Base-by-base conservation (phyloP, 2,888 invertebrate genomes). In the Diabrotica balteata region DNA sequence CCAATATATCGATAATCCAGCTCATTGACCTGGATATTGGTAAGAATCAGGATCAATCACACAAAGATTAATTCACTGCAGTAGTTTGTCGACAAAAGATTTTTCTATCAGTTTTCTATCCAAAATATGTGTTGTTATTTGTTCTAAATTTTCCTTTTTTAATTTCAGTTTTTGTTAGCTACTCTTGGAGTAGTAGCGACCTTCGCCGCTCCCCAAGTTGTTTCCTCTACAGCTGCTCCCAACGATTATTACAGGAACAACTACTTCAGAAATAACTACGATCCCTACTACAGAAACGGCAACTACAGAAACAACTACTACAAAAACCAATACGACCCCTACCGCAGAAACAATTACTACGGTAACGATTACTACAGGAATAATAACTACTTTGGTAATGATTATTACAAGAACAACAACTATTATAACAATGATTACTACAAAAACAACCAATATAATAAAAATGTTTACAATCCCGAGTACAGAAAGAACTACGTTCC, bases 121-220 rank as follows among this genome's bases (percentile, higher is more conserved):
- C n/a, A n/a, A 17, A 17, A 1, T 2, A 17, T 17, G 17, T 17
- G 17, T 17, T 17, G 17, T 17, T 17, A 0, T 32, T 47, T 8
- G 47, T 2, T 9, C 9, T 42, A 53, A 53, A 42, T 52, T 11
- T 45, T n/a, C n/a, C n/a, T 60, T 45, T 54, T 22, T 44, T 7
- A 7, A 11, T 68, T 66, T 45, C 49, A 68, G 71, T 11, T 54
- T 7, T 44, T 71, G 22, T 43, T 68, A 22, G 53, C 43, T 54
- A n/a, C 43, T 42, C 7, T 62, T 11, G 62, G 54, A 43, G 50
- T 46, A 54, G 62, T 11, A 54, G 62, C 49, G 47, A 49, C 54
- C 8, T 62, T 54, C 47, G 62, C 62, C 42, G 54, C 49, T 43
- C 47, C 62, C 11, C 47, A 51, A 53, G 47, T 17, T 47, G 45